phyloP scores from a whole-genome alignment of 2,113 vertebrate species.

The Muscicapa adusta region DNA sequence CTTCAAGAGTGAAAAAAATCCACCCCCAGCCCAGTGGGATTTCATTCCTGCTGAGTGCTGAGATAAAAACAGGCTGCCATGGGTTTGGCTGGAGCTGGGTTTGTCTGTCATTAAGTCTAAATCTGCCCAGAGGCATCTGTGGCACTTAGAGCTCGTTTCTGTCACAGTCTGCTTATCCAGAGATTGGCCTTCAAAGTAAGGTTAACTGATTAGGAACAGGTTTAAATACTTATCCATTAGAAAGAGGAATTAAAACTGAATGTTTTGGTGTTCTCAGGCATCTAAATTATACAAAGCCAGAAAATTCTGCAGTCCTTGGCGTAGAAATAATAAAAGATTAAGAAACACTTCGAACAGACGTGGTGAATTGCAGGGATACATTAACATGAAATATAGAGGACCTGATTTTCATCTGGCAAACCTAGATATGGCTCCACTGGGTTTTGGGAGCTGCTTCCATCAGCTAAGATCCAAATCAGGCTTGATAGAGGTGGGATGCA shows the following conservation, averaged over 20 bases:
- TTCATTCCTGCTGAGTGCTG: background rate
- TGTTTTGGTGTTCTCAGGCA: background rate
- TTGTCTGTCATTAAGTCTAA: background rate
- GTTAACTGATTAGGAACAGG: background rate
- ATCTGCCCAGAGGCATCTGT: background rate
- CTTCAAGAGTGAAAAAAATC: background rate
- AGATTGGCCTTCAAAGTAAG: background rate
- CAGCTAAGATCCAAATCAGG: background rate
- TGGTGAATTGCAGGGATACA: background rate
- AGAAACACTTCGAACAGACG: background rate
- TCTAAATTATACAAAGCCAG: background rate
- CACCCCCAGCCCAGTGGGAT: background rate
- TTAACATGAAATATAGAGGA: background rate
- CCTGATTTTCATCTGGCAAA: background rate
- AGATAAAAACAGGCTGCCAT: background rate
- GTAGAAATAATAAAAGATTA: constrained; percentile 4
- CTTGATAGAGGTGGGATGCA: background rate
- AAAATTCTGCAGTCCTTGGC: background rate
- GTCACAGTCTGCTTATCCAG: background rate
- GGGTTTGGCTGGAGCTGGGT: background rate
- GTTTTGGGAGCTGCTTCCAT: background rate
- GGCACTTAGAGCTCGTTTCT: background rate
- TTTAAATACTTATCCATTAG: background rate
- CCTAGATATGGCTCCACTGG: background rate
- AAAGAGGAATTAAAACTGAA: background rate